A percentile compares a stretch with the other conserved stretches of the same genome.
Evolutionary conservation across 1,140 invertebrate species (phyloP).

Genomic region (Penaeus chinensis): DNA sequence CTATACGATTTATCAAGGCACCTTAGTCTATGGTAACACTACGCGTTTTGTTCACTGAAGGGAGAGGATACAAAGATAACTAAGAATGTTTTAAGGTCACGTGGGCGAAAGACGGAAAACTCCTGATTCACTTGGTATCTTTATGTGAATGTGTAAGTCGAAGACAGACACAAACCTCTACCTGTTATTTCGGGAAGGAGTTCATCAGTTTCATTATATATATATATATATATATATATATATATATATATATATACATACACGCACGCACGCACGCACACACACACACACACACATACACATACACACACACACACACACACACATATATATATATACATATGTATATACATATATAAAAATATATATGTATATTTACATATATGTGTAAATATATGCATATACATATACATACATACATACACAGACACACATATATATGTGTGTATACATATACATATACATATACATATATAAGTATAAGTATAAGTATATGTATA

Average conservation of each 20-base stretch:
- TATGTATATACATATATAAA: conserved; percentile 19
- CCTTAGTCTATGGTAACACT: too few relatives aligned
- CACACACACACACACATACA: neutral
- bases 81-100: too few relatives aligned
- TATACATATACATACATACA: conserved; percentile 1
- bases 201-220: too few relatives aligned
- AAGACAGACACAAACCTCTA: too few relatives aligned
- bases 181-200: too few relatives aligned
- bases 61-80: too few relatives aligned
- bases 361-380: neutral
- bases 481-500: neutral
- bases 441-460: conserved; percentile 2
- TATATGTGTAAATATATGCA: neutral
- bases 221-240: conserved; percentile 6
- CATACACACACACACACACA: neutral
- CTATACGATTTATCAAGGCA: too few relatives aligned
- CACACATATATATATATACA: neutral
- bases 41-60: too few relatives aligned
- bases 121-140: too few relatives aligned
- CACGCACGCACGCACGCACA: neutral
- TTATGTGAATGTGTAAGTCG: too few relatives aligned
- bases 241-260: neutral
- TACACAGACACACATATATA: neutral
- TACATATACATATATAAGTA: neutral
- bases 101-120: too few relatives aligned